Evolutionary conservation across 2,113 vertebrate species (phyloP).

Genomic region (Chunga burmeisteri): DNA sequence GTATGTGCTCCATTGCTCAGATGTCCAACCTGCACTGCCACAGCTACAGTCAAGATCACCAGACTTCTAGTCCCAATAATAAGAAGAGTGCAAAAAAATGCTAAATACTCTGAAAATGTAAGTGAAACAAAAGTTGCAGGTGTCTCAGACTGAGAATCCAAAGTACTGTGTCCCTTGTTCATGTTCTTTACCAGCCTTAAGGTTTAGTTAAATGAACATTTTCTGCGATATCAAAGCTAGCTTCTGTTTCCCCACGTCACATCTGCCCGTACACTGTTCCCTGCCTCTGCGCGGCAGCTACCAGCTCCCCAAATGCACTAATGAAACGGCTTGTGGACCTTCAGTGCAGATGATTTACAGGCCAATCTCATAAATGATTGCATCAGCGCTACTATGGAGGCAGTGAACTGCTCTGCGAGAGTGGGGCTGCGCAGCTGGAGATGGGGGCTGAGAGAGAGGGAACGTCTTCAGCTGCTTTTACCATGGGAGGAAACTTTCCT

Average conservation of each 20-base stretch:
- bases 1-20: not conserved
- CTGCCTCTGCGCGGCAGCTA: not conserved
- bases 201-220: not conserved
- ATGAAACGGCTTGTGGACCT: not conserved
- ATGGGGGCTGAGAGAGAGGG: not conserved
- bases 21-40: not conserved
- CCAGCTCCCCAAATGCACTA: not conserved
- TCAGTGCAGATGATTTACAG: not conserved
- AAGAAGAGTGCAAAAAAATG: not conserved
- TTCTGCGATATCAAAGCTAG: not conserved
- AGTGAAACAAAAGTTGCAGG: not conserved
- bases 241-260: not conserved
- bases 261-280: accelerated
- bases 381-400: not conserved
- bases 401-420: not conserved
- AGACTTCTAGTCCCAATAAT: not conserved
- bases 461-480: not conserved
- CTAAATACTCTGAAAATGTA: not conserved
- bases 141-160: not conserved
- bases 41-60: not conserved
- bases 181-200: not conserved
- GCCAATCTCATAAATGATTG: not conserved
- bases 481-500: not conserved
- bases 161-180: not conserved
- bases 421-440: not conserved